Conservation (phyloP, 2,797 vertebrate genomes). For the Urophycis tenuis region DNA sequence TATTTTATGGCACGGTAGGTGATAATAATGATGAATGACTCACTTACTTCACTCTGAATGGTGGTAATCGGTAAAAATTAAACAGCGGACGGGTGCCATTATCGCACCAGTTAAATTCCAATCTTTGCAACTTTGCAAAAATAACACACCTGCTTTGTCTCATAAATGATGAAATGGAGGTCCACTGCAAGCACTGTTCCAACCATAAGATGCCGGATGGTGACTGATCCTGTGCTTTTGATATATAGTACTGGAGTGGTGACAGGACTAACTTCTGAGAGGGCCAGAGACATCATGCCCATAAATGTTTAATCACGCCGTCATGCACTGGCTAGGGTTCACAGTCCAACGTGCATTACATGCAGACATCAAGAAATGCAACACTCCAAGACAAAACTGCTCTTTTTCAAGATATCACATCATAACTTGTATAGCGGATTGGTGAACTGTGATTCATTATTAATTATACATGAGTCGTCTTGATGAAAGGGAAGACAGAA, state of each 20-base stretch:
- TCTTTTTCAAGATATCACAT: neutral
- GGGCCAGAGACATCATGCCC: conserved; percentile 49
- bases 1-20: conserved; percentile 36
- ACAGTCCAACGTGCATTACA: conserved; percentile 10
- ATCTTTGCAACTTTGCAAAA: conserved; percentile 26
- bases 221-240: conserved; percentile 56
- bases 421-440: neutral
- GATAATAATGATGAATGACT: conserved; percentile 56
- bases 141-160: conserved; percentile 1
- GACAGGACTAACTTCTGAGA: conserved; percentile 30
- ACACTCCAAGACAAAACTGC: neutral
- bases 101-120: conserved; percentile 22
- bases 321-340: conserved; percentile 19
- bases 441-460: neutral
- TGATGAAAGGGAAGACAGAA: neutral
- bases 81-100: conserved; percentile 33
- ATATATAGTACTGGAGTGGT: conserved; percentile 51
- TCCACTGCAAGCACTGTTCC: conserved; percentile 52
- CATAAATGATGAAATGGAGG: neutral
- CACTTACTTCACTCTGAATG: conserved; percentile 46
- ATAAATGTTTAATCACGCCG: conserved; percentile 55
- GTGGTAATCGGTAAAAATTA: conserved; percentile 47
- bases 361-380: neutral
- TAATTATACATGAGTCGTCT: neutral
- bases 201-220: conserved; percentile 55